Base-by-base conservation (phyloP, 2,113 vertebrate genomes). In the Perca flavescens region DNA sequence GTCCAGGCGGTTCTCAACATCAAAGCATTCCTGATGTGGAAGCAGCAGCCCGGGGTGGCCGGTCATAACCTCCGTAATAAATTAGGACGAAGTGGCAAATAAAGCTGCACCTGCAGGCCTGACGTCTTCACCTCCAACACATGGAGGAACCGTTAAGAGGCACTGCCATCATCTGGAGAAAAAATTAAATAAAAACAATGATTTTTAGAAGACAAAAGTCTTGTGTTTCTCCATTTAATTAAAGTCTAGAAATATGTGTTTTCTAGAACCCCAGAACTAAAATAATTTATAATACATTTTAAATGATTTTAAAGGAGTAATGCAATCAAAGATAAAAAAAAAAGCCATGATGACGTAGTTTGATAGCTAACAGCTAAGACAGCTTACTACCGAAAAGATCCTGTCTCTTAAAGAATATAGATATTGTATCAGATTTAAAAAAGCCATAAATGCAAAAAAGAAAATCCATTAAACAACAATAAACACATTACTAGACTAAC, bases 1-100 rank as follows among this genome's bases (percentile, higher is more conserved):
- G 65, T 88, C 71, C 71, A 74, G 85, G 93, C 58, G 63, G 66
- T 85, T 88, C 4, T 28, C 15, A 10, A 79, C 88, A 96, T 98
- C 96, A 99, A 97, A 98, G 97, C 97, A 97, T 97, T 98, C 96
- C 89, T 95, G 77, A 6, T 0, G 57, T 76, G 94, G 88, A 93
- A 88, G 77, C 86, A 77, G 95, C 92, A 79, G 93, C 93, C 82
- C 52, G 90, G 94, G 95, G 94, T 95, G 94, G 93, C 92, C 83
- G 88, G 82, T 92, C 88, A 82, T 96, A 95, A 96, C 95, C 94
- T 78, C 71, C 60, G 83, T 90, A 92, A 95, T 97, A 97, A 96
- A 97, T 97, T 96, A 93, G 86, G 78, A 87, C 82, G 86, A 67
- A 84, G 89, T 89, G 86, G 87, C 80, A 82, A 88, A 89, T 92